Evolutionary conservation across 2,797 vertebrate species (phyloP), one percentile per base, ranked within the genome.

Genomic region (Echeneis naucrates): DNA sequence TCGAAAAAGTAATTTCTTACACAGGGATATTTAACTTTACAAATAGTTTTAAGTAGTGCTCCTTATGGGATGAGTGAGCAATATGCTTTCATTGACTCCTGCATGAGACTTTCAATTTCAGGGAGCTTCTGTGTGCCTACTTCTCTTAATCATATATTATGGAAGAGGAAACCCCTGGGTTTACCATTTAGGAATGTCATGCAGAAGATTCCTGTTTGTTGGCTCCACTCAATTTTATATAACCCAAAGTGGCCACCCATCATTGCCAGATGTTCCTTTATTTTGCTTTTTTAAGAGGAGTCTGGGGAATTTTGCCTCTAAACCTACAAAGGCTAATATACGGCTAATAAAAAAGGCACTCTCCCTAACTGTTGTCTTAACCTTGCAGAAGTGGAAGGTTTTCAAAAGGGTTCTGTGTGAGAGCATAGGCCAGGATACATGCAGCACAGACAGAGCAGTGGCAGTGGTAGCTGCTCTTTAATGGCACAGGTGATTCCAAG

Each of bases 31-130:
- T 86, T 68, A 68, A 52, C 63, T 73, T 73, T 63, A 82, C 85
- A 89, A 84, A 83, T 88, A 83, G 73, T 67, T 72, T 53, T 48
- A 59, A 75, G 75, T 78, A 68, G 58, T 68, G 72, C n/a, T 80
- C 77, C 81, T 91, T 90, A 72, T 54, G 26, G 78, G 75, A 84
- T 84, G 51, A 83, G 68, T 80, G 47, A 68, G 74, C 73, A 73
- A 82, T 90, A 87, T 85, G 81, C 79, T 89, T 74, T 71, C 61
- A 72, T 88, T 75, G 69, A 89, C 85, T 79, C 87, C 77, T 77
- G 74, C 80, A 77, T 91, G 82, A 80, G 80, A 92, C 92, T 94
- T 94, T 89, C 68, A 92, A 90, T 94, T 94, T 93, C 78, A 83
- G 80, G 89, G 87, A 73, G 87, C 85, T 91, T 90, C 81, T 88